Evolutionary conservation across 2,113 vertebrate species (phyloP), one percentile per base, ranked within the genome.

Genomic region (Ctenodactylus gundi): DNA sequence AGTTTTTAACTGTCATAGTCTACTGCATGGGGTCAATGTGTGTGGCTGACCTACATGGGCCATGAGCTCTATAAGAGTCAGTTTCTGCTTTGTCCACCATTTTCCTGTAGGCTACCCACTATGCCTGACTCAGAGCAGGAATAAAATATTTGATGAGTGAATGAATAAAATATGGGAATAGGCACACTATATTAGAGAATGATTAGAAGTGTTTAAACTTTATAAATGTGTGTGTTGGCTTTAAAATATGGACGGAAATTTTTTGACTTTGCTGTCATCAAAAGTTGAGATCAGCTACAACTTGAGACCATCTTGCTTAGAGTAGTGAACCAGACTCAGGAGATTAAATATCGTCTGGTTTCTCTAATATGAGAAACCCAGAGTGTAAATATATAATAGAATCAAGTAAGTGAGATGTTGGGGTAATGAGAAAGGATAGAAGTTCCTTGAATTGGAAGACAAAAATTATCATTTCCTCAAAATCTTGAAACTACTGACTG

Each of bases 401-500:
- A n/a, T n/a, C n/a, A n/a, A n/a, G n/a, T n/a, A n/a, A n/a, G n/a
- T n/a, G n/a, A n/a, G n/a, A n/a, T n/a, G n/a, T n/a, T n/a, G n/a
- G n/a, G n/a, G n/a, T n/a, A n/a, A n/a, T n/a, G n/a, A n/a, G n/a
- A n/a, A n/a, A n/a, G n/a, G n/a, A n/a, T n/a, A n/a, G n/a, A n/a
- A n/a, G n/a, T n/a, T n/a, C n/a, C n/a, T n/a, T n/a, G n/a, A n/a
- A n/a, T n/a, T n/a, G n/a, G n/a, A n/a, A n/a, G n/a, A n/a, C n/a
- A n/a, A n/a, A n/a, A n/a, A n/a, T n/a, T n/a, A n/a, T n/a, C n/a
- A 57, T 91, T 93, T 92, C 14, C 51, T 90, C 46, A 73, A 75
- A 92, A 23, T 29, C 44, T 90, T 88, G 53, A 76, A 94, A 83
- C 55, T 60, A 14, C 34, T 80, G 62, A 20, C 68, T 68, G 60